Evolutionary conservation across 1,140 invertebrate genomes (phyloP).

Genomic region (Papilio helenus): DNA sequence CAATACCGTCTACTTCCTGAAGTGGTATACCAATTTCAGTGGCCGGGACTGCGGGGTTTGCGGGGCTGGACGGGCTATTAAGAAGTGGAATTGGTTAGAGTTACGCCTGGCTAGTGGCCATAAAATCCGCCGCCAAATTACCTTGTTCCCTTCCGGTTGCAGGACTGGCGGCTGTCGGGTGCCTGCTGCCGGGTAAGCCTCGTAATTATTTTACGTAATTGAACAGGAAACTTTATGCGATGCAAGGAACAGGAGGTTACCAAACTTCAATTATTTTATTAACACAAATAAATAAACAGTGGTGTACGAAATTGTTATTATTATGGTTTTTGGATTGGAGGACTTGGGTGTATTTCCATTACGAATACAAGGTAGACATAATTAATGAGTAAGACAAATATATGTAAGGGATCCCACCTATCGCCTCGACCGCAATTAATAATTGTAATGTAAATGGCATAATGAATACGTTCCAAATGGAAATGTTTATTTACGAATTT

Average conservation of each 20-base stretch:
- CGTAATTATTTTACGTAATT: constrained; percentile 35
- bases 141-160: constrained; percentile 36
- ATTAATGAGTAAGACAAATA: neutral
- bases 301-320: neutral
- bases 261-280: neutral
- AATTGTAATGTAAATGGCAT: neutral
- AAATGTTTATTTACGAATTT: neutral
- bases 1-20: constrained; percentile 12
- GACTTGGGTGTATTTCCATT: neutral
- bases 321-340: neutral
- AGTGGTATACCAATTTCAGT: constrained; percentile 33
- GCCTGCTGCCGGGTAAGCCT: constrained; percentile 4
- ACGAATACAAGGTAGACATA: neutral
- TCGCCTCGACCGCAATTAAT: neutral
- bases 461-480: neutral
- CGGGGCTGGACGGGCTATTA: constrained; percentile 19
- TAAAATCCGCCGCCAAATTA: constrained; percentile 34
- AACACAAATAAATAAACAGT: neutral
- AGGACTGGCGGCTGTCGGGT: neutral
- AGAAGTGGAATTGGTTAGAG: constrained; percentile 33
- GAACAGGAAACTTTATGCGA: constrained; percentile 28
- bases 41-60: neutral
- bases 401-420: neutral
- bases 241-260: neutral
- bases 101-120: constrained; percentile 28